A percentile compares a stretch with the other conserved stretches of the same genome.
These are phyloP conservation scores for Agriotes lineatus DNA, from an alignment of 2,888 invertebrate genomes.

Conservation along the genomic window DNA sequence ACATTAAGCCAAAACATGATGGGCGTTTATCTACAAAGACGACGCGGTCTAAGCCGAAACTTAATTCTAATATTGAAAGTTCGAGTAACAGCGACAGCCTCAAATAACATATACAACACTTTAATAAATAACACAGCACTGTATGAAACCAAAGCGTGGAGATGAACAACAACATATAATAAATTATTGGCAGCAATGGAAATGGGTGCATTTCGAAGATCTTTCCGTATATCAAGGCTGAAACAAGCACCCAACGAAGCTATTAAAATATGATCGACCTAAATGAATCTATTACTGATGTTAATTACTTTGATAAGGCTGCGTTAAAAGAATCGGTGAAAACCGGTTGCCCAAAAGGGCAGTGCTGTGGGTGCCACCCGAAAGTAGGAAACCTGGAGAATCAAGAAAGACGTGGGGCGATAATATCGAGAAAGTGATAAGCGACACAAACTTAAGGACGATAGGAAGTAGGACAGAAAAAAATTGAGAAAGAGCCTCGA, in stretches of 20 bases:
- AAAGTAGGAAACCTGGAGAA: too few species aligned
- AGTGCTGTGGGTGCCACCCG: neutral
- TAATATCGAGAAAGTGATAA: neutral
- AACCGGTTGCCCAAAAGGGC: neutral
- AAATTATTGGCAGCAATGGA: neutral
- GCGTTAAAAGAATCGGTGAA: neutral
- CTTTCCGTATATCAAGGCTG: neutral
- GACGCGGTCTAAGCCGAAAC: too few species aligned
- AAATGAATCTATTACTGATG: neutral
- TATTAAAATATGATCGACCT: neutral
- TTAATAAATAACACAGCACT: neutral
- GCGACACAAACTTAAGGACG: neutral
- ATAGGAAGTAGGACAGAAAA: neutral
- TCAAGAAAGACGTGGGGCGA: neutral
- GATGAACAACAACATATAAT: neutral
- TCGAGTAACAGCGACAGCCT: too few species aligned
- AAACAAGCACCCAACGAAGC: neutral
- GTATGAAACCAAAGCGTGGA: neutral
- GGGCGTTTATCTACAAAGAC: too few species aligned
- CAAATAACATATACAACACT: too few species aligned
- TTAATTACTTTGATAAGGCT: too few species aligned
- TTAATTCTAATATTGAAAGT: too few species aligned
- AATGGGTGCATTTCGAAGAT: neutral
- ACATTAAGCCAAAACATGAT: too few species aligned
- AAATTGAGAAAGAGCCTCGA: neutral